A percentile compares a stretch with the other conserved stretches of the same genome.
Evolutionary conservation across 2,888 invertebrate genomes (phyloP).

Genomic region (Dexiosoma caninum): DNA sequence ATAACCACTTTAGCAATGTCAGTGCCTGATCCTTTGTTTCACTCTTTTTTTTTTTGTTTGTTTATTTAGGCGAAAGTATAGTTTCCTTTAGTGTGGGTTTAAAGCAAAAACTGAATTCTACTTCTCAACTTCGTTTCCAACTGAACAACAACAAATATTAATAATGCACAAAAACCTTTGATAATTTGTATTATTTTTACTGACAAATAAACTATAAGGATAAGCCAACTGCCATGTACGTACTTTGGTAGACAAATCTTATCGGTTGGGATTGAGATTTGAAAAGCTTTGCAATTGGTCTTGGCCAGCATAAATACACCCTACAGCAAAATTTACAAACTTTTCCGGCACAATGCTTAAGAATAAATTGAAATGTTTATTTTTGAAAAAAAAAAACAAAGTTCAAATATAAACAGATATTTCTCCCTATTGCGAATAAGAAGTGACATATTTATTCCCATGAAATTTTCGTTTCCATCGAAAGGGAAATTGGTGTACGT

Average conservation of each 20-base stretch:
- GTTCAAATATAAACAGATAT: too few species aligned
- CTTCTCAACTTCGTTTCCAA: slow-evolving; percentile 14
- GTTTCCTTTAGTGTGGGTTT: slow-evolving; percentile 2
- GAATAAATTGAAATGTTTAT: too few species aligned
- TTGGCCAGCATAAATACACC: too few species aligned
- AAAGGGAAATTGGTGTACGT: too few species aligned
- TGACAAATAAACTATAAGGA: slow-evolving; percentile 56
- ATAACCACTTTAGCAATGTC: slow-evolving; percentile 63
- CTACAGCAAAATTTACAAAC: too few species aligned
- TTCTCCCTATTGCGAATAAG: too few species aligned
- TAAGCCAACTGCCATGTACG: slow-evolving; percentile 57
- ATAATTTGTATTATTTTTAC: slow-evolving; percentile 62
- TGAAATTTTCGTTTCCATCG: too few species aligned
- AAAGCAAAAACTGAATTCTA: background rate
- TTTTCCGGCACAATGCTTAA: too few species aligned
- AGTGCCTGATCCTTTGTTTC: slow-evolving; percentile 56
- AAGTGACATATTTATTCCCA: too few species aligned
- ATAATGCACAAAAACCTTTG: slow-evolving; percentile 25
- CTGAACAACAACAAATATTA: background rate
- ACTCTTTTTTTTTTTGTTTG: background rate
- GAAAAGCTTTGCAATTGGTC: background rate
- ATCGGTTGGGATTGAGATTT: slow-evolving; percentile 33
- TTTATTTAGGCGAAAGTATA: background rate
- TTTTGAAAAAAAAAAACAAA: background rate
- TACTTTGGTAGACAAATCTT: slow-evolving; percentile 32